Evolutionary conservation across 2,113 vertebrate species (phyloP).

Genomic region (Laticauda laticaudata): DNA sequence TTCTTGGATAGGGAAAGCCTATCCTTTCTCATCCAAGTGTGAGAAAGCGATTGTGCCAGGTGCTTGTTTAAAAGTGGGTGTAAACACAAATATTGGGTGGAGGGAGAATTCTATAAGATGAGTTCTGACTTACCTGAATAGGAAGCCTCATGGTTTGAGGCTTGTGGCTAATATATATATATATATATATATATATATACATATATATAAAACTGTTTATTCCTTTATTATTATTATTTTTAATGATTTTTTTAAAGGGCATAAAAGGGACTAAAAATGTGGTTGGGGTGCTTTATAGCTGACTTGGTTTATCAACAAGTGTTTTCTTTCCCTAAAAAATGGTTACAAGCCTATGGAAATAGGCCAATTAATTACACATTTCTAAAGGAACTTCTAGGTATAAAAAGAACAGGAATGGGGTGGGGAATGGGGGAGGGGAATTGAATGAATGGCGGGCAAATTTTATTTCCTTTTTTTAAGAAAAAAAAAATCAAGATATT

Average conservation of each 20-base stretch:
- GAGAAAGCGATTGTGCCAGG: neutral
- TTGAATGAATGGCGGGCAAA: constrained; percentile 40
- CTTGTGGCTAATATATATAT: constrained; percentile 38
- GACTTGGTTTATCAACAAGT: constrained; percentile 40
- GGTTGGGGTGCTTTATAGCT: constrained; percentile 36
- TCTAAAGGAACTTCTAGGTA: neutral
- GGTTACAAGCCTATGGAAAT: constrained; percentile 34
- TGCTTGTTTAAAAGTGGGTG: neutral
- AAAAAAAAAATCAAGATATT: constrained; percentile 38
- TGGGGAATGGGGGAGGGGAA: neutral
- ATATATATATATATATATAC: no score
- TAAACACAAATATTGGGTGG: neutral
- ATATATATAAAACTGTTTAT: neutral
- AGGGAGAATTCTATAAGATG: neutral
- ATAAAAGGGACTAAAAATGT: constrained; percentile 7
- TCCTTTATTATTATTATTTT: neutral
- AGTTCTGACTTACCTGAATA: neutral
- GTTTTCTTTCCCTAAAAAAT: neutral
- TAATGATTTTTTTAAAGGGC: neutral
- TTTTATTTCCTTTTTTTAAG: neutral
- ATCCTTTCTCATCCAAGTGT: no score
- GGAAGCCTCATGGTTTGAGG: neutral
- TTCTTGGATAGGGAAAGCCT: no score
- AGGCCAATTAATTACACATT: constrained; percentile 16
- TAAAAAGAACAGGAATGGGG: neutral